These are phyloP conservation scores for Gephyroberyx darwinii DNA, from an alignment of 2,797 vertebrate genomes.

Conservation along the genomic window DNA sequence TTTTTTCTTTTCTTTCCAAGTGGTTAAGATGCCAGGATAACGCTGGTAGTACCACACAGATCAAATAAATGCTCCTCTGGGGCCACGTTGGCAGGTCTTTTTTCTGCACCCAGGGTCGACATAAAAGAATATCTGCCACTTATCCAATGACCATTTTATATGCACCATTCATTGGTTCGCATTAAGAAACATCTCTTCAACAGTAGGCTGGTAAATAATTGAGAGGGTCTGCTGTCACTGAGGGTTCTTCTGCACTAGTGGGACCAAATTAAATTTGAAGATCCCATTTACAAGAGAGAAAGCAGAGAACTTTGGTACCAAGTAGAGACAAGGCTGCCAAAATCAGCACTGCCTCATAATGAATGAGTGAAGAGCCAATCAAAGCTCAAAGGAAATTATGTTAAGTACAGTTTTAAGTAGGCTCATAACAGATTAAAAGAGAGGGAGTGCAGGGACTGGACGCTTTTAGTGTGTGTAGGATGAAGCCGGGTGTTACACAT, in stretches of 20 bases:
- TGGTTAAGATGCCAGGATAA: constrained; percentile 23
- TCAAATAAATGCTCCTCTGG: constrained; percentile 54
- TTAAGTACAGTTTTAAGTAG: constrained; percentile 36
- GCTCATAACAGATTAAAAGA: constrained; percentile 42
- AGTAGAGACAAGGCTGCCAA: constrained; percentile 37
- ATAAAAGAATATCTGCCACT: constrained; percentile 65
- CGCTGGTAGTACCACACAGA: constrained; percentile 35
- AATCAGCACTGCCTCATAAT: constrained; percentile 45
- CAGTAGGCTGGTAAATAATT: constrained; percentile 77
- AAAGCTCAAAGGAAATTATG: constrained; percentile 31
- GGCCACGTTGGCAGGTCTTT: constrained; percentile 34
- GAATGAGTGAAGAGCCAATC: constrained; percentile 51
- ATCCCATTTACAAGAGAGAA: constrained; percentile 62
- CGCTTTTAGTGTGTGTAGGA: constrained; percentile 2
- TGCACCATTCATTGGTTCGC: constrained; percentile 76
- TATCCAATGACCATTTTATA: constrained; percentile 72
- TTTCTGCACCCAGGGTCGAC: constrained; percentile 43
- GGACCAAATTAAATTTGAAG: constrained; percentile 76
- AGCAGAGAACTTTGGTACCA: constrained; percentile 45
- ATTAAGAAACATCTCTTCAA: constrained; percentile 74
- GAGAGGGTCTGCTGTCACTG: constrained; percentile 67
- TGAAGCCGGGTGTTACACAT: constrained; percentile 40
- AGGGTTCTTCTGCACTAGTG: constrained; percentile 53
- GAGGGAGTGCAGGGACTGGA: background rate
- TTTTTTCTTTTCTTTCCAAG: background rate